These are phyloP conservation scores for Phengaris arion DNA, from an alignment of 2,888 invertebrate species.

Conservation along the genomic window DNA sequence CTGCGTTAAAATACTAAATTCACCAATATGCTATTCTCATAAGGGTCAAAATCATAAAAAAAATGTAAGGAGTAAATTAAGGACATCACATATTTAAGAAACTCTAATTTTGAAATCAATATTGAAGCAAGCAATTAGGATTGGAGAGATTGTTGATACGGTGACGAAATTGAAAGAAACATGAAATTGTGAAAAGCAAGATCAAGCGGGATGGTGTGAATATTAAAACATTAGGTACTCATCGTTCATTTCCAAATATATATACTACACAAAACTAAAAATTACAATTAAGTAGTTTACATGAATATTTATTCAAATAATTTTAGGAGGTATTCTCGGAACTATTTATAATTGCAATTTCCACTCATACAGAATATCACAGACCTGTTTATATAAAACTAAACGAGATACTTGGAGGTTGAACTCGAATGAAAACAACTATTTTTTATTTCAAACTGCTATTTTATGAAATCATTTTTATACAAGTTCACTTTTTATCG, in stretches of 20 bases:
- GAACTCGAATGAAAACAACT: slow-evolving; percentile 45
- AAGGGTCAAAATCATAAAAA: slow-evolving; percentile 4
- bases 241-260: background rate
- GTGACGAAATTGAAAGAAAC: background rate
- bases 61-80: slow-evolving; percentile 58
- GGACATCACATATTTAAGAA: slow-evolving; percentile 40
- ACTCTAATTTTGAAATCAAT: background rate
- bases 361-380: slow-evolving; percentile 43
- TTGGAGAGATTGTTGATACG: background rate
- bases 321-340: background rate
- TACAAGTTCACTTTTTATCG: background rate
- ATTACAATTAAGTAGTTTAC: background rate
- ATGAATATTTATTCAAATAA: slow-evolving; percentile 16
- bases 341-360: slow-evolving; percentile 28
- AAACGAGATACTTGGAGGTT: slow-evolving; percentile 75
- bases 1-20: background rate
- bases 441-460: background rate
- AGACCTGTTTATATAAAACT: slow-evolving; percentile 48
- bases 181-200: background rate
- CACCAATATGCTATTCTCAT: background rate
- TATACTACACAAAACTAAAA: background rate
- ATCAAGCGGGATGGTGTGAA: background rate
- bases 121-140: background rate
- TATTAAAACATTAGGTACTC: slow-evolving; percentile 27
- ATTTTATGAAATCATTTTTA: background rate